phyloP scores from a whole-genome alignment of 1,140 invertebrate species.

The Armadillidium nasatum region DNA sequence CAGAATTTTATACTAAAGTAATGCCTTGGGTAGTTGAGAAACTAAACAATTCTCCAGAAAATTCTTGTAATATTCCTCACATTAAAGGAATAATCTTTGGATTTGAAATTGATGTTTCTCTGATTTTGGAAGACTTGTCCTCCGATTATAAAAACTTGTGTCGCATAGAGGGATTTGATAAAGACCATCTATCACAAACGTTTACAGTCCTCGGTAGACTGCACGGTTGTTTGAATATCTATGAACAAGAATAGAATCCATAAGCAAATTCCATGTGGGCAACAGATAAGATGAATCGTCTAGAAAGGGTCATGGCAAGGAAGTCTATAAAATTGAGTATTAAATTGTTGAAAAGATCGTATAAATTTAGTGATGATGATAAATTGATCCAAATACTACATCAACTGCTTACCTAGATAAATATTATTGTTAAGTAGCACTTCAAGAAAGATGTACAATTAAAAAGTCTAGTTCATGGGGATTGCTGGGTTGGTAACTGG shows the following conservation, averaged over 20 bases:
- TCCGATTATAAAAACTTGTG: neutral
- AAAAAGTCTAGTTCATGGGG: neutral
- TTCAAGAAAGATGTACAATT: neutral
- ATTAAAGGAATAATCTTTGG: neutral
- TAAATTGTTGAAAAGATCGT: neutral
- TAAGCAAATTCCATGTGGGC: neutral
- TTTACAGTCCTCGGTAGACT: neutral
- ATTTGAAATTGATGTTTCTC: neutral
- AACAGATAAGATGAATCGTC: neutral
- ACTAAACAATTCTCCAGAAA: neutral
- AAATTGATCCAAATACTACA: neutral
- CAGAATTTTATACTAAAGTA: neutral
- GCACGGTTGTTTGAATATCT: neutral
- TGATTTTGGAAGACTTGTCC: neutral
- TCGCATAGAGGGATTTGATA: neutral
- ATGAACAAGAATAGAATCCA: neutral
- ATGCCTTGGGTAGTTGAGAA: neutral
- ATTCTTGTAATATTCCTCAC: neutral
- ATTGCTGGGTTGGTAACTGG: neutral
- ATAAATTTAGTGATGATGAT: neutral
- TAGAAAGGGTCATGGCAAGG: neutral
- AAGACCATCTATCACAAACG: neutral
- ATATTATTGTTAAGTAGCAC: neutral
- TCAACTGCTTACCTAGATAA: neutral
- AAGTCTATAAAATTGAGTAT: neutral